phyloP scores from a whole-genome alignment of 1,140 invertebrate species.

The Drosophila hydei region DNA sequence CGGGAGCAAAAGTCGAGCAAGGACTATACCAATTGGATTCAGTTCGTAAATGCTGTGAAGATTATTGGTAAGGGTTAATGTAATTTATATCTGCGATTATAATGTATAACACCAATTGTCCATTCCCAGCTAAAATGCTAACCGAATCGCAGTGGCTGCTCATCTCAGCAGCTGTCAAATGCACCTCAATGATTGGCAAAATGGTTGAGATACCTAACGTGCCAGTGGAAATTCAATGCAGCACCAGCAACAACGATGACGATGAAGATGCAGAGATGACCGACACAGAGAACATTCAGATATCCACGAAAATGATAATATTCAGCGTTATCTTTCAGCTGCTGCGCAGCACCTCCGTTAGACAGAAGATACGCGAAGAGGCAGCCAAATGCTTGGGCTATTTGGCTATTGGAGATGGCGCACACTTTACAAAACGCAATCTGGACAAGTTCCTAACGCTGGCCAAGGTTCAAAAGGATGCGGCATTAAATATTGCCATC shows the following conservation, averaged over 20 bases:
- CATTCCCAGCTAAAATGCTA: conserved; percentile 64
- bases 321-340: conserved; percentile 74
- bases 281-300: conserved; percentile 63
- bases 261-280: conserved; percentile 71
- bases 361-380: conserved; percentile 78
- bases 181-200: conserved; percentile 82
- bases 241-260: conserved; percentile 37
- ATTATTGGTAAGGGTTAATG: conserved; percentile 50
- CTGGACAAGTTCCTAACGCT: conserved; percentile 75
- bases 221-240: conserved; percentile 62
- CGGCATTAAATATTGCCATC: conserved; percentile 81
- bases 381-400: conserved; percentile 78
- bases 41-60: conserved; percentile 74
- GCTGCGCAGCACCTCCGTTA: conserved; percentile 66
- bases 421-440: conserved; percentile 74
- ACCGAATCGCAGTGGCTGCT: conserved; percentile 78
- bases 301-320: conserved; percentile 70
- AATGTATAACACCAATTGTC: neutral
- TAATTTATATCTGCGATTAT: neutral
- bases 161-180: conserved; percentile 79
- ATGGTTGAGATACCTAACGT: conserved; percentile 76
- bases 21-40: conserved; percentile 59
- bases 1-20: conserved; percentile 36
- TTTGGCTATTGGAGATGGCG: conserved; percentile 82
- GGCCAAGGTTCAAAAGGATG: conserved; percentile 77